A percentile compares a stretch with the other conserved stretches of the same genome.
Conservation (phyloP, 2,797 vertebrate genomes). For the Mormyrops attenuatus region DNA sequence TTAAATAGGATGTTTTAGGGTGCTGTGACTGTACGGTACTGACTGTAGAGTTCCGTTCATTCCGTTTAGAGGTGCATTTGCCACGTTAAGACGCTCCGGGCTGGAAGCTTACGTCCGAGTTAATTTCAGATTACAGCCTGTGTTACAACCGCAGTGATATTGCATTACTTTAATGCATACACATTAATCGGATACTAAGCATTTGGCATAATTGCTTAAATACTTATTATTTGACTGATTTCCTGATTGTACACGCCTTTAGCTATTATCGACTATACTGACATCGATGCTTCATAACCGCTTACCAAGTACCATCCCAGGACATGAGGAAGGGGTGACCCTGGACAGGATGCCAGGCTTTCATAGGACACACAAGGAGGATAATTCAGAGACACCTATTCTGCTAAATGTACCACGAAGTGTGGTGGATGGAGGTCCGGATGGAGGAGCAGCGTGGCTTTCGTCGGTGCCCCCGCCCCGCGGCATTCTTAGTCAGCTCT, state of each 20-base stretch:
- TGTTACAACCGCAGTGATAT: not conserved
- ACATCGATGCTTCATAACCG: not conserved
- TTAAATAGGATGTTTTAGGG: not conserved
- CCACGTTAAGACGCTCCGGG: not conserved
- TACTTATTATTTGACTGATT: not conserved
- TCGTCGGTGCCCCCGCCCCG: not conserved
- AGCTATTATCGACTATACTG: not conserved
- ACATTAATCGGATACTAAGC: not conserved
- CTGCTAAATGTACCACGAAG: not conserved
- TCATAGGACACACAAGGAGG: not conserved
- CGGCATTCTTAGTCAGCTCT: not conserved
- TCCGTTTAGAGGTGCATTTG: not conserved
- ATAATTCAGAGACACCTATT: not conserved
- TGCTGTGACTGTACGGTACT: not conserved
- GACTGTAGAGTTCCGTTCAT: not conserved
- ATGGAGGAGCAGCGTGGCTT: not conserved
- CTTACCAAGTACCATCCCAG: not conserved
- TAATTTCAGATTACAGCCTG: not conserved
- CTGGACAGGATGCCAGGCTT: not conserved
- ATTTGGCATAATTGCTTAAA: not conserved
- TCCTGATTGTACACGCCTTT: not conserved
- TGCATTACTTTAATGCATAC: not conserved
- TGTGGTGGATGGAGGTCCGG: not conserved
- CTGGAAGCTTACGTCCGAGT: not conserved
- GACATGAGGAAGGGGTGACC: not conserved